phyloP scores from a whole-genome alignment of 2,113 vertebrate species.

The Symphodus melops region DNA sequence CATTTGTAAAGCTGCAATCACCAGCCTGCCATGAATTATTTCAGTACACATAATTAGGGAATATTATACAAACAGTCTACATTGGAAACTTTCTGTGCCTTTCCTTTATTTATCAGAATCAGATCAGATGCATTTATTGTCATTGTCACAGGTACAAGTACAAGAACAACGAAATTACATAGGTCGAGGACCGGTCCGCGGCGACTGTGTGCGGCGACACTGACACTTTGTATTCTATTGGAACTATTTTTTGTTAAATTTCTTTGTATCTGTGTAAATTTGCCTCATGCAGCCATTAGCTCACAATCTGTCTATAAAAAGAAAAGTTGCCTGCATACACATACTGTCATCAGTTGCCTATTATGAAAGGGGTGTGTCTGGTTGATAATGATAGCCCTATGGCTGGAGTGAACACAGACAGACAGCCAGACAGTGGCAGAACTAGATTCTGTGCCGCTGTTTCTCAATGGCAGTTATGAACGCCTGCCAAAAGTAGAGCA shows the following conservation, averaged over 20 bases:
- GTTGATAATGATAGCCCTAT: slow-evolving; percentile 32
- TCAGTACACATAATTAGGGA: not conserved
- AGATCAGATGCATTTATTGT: too few relatives aligned
- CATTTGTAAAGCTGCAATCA: too few relatives aligned
- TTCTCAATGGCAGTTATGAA: slow-evolving; percentile 30
- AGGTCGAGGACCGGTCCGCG: too few relatives aligned
- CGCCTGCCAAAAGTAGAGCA: slow-evolving; percentile 17
- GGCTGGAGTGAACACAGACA: slow-evolving; percentile 39
- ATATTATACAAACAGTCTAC: not conserved
- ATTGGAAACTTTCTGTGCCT: too few relatives aligned
- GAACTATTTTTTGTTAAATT: slow-evolving; percentile 14
- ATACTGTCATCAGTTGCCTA: slow-evolving; percentile 38
- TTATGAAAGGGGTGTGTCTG: slow-evolving; percentile 20
- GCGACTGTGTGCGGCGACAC: too few relatives aligned
- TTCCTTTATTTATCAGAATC: too few relatives aligned
- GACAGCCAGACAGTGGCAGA: slow-evolving; percentile 51
- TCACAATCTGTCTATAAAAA: slow-evolving; percentile 21
- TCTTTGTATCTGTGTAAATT: not conserved
- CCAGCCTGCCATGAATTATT: not conserved
- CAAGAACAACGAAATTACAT: too few relatives aligned
- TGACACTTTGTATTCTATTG: too few relatives aligned
- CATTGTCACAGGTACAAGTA: too few relatives aligned
- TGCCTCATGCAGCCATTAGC: slow-evolving; percentile 20
- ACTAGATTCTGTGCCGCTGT: slow-evolving; percentile 48
- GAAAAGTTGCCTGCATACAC: not conserved